A percentile compares a stretch with the other conserved stretches of the same genome.
Evolutionary conservation across 2,888 invertebrate genomes (phyloP).

Genomic region (Brenthis ino): DNA sequence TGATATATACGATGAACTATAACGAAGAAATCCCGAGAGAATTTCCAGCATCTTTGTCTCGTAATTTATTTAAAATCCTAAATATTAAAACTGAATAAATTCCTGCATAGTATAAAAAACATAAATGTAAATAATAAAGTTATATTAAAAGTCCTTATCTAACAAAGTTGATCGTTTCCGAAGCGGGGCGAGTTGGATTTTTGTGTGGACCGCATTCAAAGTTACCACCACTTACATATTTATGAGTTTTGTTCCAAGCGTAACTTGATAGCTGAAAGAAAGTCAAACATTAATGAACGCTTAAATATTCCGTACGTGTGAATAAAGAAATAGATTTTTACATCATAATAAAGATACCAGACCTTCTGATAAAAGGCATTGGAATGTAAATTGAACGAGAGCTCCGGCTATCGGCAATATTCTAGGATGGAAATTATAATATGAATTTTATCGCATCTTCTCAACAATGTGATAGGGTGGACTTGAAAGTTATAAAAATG

Average conservation of each 20-base stretch:
- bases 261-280: constrained; percentile 68
- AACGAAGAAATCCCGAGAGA: too few relatives aligned
- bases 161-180: constrained; percentile 69
- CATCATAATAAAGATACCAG: constrained; percentile 57
- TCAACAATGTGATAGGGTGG: constrained; percentile 1
- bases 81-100: not conserved
- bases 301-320: constrained; percentile 77
- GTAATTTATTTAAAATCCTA: too few relatives aligned
- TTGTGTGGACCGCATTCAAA: constrained; percentile 65
- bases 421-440: constrained; percentile 23
- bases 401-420: constrained; percentile 26
- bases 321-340: constrained; percentile 75
- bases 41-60: too few relatives aligned
- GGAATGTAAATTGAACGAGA: constrained; percentile 61
- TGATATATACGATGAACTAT: too few relatives aligned
- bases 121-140: constrained; percentile 5
- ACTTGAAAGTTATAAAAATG: not conserved
- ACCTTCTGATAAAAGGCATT: constrained; percentile 44
- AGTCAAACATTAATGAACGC: constrained; percentile 79
- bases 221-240: constrained; percentile 71
- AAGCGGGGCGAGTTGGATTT: constrained; percentile 58
- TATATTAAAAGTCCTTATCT: constrained; percentile 25
- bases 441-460: constrained; percentile 16
- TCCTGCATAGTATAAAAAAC: not conserved
- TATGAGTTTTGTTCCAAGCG: constrained; percentile 73